These are phyloP conservation scores for Hassar affinis DNA, from an alignment of 2,113 vertebrate species.

Conservation along the genomic window DNA sequence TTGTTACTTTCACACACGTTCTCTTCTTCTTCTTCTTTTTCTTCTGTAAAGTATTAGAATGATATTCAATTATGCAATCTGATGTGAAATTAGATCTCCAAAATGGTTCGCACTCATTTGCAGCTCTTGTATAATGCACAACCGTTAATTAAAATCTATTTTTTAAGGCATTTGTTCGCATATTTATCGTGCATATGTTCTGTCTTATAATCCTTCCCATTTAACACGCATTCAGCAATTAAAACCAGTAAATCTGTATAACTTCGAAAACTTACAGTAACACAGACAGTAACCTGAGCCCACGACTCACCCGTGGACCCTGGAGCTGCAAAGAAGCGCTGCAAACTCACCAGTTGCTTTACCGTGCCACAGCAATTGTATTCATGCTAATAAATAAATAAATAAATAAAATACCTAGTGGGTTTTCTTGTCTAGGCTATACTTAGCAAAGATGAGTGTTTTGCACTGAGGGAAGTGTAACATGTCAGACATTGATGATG, in stretches of 20 bases:
- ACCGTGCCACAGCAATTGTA: too few species aligned
- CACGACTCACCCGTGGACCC: not conserved
- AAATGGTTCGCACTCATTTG: slow-evolving; percentile 8
- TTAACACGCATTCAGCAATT: not conserved
- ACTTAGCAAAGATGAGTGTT: slow-evolving; percentile 5
- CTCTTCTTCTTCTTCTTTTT: slow-evolving; percentile 17
- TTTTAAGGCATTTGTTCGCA: not conserved
- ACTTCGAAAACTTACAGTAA: not conserved
- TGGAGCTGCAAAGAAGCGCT: not conserved
- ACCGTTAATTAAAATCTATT: not conserved
- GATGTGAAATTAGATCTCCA: slow-evolving; percentile 4
- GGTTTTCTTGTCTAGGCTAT: not conserved
- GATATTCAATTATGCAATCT: slow-evolving; percentile 14
- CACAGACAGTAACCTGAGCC: not conserved
- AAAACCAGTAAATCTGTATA: not conserved
- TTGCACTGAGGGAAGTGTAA: slow-evolving; percentile 25
- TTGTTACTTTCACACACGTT: slow-evolving; percentile 20
- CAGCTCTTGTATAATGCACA: not conserved
- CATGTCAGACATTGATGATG: slow-evolving; percentile 31
- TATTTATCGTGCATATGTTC: not conserved
- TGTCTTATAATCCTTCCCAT: not conserved
- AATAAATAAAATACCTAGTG: not conserved
- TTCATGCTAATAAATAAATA: too few species aligned
- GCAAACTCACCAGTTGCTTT: not conserved
- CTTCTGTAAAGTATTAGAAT: not conserved